Conservation (phyloP, 2,888 invertebrate species). For the Cylindroiulus punctatus region DNA sequence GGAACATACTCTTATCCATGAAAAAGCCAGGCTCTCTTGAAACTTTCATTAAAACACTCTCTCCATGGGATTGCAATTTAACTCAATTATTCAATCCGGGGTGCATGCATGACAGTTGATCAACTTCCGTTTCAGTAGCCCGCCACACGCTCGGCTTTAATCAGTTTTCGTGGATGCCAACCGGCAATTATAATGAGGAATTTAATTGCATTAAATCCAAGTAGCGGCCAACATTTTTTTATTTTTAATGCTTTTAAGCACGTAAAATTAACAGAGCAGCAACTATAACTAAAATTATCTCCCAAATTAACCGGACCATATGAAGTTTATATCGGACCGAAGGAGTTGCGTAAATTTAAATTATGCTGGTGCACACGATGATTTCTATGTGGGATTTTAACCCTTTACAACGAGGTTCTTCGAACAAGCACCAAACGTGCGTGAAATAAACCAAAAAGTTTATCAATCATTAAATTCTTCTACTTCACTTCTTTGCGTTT, state of each 20-base stretch:
- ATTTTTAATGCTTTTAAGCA: constrained; percentile 9
- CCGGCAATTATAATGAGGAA: constrained; percentile 15
- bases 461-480: constrained; percentile 22
- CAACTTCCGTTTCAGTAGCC: neutral
- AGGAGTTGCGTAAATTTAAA: neutral
- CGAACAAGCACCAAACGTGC: neutral
- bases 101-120: constrained; percentile 37
- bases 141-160: constrained; percentile 17
- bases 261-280: constrained; percentile 40
- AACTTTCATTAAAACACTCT: neutral
- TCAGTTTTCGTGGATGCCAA: constrained; percentile 13
- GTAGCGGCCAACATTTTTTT: neutral
- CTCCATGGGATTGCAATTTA: constrained; percentile 15
- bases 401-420: neutral
- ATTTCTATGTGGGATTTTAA: neutral
- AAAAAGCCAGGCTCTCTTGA: neutral
- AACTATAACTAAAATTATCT: constrained; percentile 23
- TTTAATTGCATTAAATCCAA: constrained; percentile 20
- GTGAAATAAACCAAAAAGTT: constrained; percentile 1
- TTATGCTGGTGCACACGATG: neutral
- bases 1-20: neutral
- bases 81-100: constrained; percentile 11
- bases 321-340: constrained; percentile 1
- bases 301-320: constrained; percentile 22
- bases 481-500: constrained; percentile 26